Evolutionary conservation across 2,888 invertebrate species (phyloP).

Genomic region (Plagodis dolabraria): DNA sequence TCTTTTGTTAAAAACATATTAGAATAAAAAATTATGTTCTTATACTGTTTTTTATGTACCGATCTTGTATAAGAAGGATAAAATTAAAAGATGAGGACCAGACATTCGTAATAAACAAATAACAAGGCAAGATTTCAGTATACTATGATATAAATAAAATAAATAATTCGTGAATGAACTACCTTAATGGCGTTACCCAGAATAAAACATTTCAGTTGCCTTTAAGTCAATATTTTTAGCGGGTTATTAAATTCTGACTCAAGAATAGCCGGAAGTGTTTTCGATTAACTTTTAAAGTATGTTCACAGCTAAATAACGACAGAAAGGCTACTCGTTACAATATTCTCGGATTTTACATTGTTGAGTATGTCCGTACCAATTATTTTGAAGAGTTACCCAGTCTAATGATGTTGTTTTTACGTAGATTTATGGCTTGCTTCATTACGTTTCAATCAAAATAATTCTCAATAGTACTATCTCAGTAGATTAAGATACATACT

Average conservation of each 20-base stretch:
- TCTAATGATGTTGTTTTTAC: neutral
- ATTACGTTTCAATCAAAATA: neutral
- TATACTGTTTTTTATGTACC: no score
- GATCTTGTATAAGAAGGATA: no score
- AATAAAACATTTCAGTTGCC: neutral
- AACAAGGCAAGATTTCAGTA: neutral
- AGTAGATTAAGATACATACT: no score
- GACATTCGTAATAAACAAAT: neutral
- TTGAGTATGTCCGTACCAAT: neutral
- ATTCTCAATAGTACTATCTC: neutral
- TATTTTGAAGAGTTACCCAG: neutral
- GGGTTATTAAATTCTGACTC: slow-evolving; percentile 1
- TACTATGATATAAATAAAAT: neutral
- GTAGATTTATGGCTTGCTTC: no score
- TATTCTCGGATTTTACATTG: neutral
- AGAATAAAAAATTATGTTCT: no score
- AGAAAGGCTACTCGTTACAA: neutral
- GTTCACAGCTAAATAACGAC: neutral
- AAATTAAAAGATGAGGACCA: no score
- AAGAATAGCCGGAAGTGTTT: neutral
- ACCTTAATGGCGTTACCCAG: neutral
- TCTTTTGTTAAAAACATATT: no score
- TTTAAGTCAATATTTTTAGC: neutral
- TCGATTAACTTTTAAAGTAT: neutral
- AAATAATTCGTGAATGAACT: neutral